Conservation (phyloP, 2,888 invertebrate genomes). For the Lasius platythorax region DNA sequence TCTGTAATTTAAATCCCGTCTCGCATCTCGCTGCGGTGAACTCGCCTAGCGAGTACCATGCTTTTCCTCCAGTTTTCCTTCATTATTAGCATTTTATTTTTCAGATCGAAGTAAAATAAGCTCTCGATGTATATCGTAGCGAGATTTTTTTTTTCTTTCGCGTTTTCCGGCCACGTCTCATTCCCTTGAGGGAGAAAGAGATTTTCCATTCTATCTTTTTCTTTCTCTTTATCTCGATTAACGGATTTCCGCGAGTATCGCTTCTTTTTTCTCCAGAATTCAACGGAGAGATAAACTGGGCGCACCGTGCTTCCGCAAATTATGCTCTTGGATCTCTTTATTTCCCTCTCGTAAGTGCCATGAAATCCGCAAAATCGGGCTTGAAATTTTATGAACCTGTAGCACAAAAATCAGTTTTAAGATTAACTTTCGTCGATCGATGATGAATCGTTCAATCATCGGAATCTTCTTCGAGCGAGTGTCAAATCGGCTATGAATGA, state of each 20-base stretch:
- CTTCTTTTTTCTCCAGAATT: neutral
- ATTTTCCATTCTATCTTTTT: neutral
- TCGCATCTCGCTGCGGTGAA: neutral
- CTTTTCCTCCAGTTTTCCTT: neutral
- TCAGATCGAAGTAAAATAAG: slow-evolving; percentile 26
- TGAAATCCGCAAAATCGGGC: neutral
- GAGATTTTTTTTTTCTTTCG: neutral
- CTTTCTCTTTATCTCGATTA: slow-evolving; percentile 1
- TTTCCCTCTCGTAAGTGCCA: neutral
- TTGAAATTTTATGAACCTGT: slow-evolving; percentile 3
- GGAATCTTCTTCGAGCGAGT: neutral
- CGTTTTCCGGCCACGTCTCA: neutral
- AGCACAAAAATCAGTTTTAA: neutral
- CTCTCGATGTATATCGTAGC: neutral
- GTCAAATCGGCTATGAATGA: neutral
- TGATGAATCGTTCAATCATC: slow-evolving; percentile 14
- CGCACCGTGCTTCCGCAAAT: neutral
- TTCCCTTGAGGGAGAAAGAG: neutral
- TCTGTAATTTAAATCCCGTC: slow-evolving; percentile 35
- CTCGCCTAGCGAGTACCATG: slow-evolving; percentile 1
- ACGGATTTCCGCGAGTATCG: neutral
- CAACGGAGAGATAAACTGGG: neutral
- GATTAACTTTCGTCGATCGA: neutral
- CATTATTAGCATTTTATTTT: slow-evolving; percentile 2
- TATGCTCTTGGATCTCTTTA: neutral